Conservation (phyloP, 2,113 vertebrate species). For the Rousettus leschenaultii region DNA sequence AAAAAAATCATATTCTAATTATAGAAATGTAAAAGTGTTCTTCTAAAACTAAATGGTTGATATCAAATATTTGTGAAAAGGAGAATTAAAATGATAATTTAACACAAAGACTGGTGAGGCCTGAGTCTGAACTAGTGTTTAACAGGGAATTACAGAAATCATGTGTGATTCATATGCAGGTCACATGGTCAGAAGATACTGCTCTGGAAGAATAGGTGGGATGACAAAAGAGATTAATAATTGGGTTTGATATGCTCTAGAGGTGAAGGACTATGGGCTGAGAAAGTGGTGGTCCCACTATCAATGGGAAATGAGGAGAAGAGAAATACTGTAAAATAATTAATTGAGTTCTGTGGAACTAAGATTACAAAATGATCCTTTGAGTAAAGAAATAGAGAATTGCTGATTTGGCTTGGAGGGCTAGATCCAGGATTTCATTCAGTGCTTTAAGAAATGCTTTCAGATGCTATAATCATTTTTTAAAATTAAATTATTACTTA, state of each 20-base stretch:
- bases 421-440: background rate
- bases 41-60: background rate
- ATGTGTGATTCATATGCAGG: slow-evolving; percentile 43
- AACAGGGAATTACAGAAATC: slow-evolving; percentile 32
- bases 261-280: slow-evolving; percentile 47
- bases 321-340: slow-evolving; percentile 62
- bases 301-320: slow-evolving; percentile 40
- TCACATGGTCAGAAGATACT: slow-evolving; percentile 35
- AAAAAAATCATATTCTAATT: slow-evolving; percentile 27
- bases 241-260: slow-evolving; percentile 56
- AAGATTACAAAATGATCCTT: slow-evolving; percentile 64
- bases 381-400: slow-evolving; percentile 42
- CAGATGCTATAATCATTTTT: background rate
- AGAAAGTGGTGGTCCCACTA: slow-evolving; percentile 43
- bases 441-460: background rate
- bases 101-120: background rate
- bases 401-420: background rate
- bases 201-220: slow-evolving; percentile 41
- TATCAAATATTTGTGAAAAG: slow-evolving; percentile 39
- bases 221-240: slow-evolving; percentile 63
- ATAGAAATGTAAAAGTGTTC: background rate
- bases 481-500: background rate
- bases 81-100: background rate
- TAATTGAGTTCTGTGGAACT: slow-evolving; percentile 47
- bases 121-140: slow-evolving; percentile 17